A percentile compares a stretch with the other conserved stretches of the same genome.
Conservation (phyloP, 2,797 vertebrate species). For the Lagocephalus sceleratus region DNA sequence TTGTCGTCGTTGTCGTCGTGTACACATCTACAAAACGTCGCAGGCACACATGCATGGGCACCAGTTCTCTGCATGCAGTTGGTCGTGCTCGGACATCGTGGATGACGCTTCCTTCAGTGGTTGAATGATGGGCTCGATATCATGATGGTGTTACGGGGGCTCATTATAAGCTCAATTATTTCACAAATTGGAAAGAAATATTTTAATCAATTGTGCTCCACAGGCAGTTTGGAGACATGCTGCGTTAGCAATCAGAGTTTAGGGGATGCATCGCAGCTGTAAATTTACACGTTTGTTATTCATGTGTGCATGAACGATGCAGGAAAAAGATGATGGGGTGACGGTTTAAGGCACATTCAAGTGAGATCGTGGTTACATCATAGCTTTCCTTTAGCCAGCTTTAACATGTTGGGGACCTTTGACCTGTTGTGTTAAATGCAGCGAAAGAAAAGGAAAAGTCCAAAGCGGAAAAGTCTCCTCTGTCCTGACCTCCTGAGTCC, state of each 20-base stretch:
- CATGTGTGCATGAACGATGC: neutral
- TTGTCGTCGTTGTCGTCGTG: no score
- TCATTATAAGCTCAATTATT: conserved; percentile 15
- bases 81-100: no score
- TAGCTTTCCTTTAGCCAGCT: no score
- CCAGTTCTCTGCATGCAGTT: neutral
- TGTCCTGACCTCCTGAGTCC: no score
- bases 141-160: neutral
- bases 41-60: neutral
- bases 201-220: conserved; percentile 21
- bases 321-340: no score
- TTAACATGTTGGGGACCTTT: no score
- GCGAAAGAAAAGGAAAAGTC: no score
- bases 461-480: no score
- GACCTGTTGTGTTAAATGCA: no score
- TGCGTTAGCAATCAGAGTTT: conserved; percentile 5
- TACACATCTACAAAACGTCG: conserved; percentile 5
- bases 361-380: no score
- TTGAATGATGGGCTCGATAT: conserved; percentile 1
- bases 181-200: conserved; percentile 19
- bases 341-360: neutral
- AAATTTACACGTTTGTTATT: neutral
- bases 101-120: no score
- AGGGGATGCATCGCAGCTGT: neutral
- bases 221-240: conserved; percentile 7